Evolutionary conservation across 1,140 invertebrate genomes (phyloP).

Genomic region (Araneus ventricosus): DNA sequence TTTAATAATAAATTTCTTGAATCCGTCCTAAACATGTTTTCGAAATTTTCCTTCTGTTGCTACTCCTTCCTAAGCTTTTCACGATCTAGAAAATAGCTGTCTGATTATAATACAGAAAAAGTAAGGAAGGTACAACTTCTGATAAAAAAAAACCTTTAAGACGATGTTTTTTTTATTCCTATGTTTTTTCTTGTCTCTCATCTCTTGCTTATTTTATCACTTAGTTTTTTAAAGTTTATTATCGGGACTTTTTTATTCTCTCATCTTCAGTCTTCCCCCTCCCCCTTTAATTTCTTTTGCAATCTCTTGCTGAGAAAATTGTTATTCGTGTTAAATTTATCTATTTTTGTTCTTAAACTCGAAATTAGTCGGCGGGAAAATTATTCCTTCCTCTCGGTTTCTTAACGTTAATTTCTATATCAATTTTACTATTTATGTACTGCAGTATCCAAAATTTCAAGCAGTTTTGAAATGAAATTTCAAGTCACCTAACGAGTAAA

Average conservation of each 20-base stretch:
- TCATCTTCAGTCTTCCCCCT: neutral
- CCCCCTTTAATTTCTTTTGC: conserved; percentile 31
- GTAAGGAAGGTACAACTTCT: neutral
- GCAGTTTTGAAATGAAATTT: neutral
- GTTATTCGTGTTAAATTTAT: conserved; percentile 35
- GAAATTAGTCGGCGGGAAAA: neutral
- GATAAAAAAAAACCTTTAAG: neutral
- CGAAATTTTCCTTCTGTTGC: neutral
- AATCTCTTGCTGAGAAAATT: conserved; percentile 19
- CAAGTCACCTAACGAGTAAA: neutral
- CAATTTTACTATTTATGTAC: too few relatives aligned
- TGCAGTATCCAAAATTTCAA: neutral
- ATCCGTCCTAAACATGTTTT: too few relatives aligned
- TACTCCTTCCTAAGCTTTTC: neutral
- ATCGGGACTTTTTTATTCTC: neutral
- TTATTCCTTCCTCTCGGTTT: neutral
- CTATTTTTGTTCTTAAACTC: conserved; percentile 34
- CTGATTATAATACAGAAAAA: conserved; percentile 3
- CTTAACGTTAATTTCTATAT: neutral
- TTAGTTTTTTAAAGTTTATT: conserved; percentile 6
- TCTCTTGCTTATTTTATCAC: neutral
- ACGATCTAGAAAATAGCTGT: neutral
- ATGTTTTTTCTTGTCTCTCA: neutral
- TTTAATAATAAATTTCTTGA: too few relatives aligned
- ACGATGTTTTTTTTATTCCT: neutral